Percentiles rank a stretch among this genome's conserved stretches.
Evolutionary conservation across 2,113 vertebrate genomes (phyloP).

Genomic region (Oreotrochilus melanogaster): DNA sequence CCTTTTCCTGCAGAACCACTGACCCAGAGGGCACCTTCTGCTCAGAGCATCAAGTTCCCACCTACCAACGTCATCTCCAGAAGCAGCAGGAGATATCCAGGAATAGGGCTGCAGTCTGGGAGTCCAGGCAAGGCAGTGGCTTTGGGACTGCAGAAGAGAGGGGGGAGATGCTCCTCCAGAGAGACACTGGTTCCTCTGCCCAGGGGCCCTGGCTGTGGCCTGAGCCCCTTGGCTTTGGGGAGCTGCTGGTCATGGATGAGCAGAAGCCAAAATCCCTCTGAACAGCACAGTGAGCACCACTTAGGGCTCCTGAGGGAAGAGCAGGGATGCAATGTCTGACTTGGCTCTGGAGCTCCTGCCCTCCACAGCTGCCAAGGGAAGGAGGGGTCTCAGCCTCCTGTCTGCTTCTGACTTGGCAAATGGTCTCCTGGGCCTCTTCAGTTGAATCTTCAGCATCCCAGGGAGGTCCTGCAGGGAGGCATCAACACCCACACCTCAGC

Average conservation of each 20-base stretch:
- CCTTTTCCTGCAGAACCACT: too few relatives aligned
- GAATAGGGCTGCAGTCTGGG: too few relatives aligned
- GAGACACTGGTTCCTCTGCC: background rate
- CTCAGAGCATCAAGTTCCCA: background rate
- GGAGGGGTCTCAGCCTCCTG: background rate
- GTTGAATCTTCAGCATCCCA: too few relatives aligned
- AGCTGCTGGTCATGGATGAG: background rate
- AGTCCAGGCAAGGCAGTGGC: background rate
- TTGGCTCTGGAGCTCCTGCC: background rate
- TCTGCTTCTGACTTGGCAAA: background rate
- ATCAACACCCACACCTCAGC: background rate
- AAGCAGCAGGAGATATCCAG: too few relatives aligned
- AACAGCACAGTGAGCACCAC: background rate
- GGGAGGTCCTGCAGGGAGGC: background rate
- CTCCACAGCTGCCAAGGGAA: background rate
- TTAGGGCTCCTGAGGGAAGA: background rate
- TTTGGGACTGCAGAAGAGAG: background rate
- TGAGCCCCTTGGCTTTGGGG: background rate
- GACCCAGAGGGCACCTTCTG: background rate
- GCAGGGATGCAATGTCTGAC: background rate
- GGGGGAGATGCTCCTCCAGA: background rate
- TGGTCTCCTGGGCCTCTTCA: background rate
- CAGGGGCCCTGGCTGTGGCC: background rate
- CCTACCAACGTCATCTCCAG: accelerated
- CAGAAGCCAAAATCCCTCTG: background rate